A percentile compares a stretch with the other conserved stretches of the same genome.
Evolutionary conservation across 1,140 invertebrate genomes (phyloP).

Genomic region (Dufourea novaeangliae): DNA sequence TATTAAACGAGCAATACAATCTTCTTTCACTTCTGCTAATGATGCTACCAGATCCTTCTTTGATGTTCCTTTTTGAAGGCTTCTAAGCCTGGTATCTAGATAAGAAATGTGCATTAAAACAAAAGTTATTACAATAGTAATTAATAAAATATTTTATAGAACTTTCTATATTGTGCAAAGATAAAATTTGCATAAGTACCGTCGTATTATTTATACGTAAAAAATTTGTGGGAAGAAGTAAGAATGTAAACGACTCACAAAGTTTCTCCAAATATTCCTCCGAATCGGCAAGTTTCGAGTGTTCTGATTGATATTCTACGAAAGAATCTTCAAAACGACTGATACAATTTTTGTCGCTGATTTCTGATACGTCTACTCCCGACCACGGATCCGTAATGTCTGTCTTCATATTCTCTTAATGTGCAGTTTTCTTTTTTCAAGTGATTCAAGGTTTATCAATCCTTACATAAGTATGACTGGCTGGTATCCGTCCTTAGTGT

Average conservation of each 20-base stretch:
- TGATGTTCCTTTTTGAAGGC: conserved; percentile 74
- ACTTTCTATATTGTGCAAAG: too few species aligned
- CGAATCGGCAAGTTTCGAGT: conserved; percentile 70
- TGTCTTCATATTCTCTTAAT: conserved; percentile 69
- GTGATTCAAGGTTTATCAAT: too few species aligned
- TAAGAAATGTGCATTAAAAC: too few species aligned
- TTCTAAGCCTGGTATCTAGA: conserved; percentile 74
- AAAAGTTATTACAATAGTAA: not conserved
- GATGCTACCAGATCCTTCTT: conserved; percentile 79
- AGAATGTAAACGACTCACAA: conserved; percentile 63
- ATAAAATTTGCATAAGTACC: too few species aligned
- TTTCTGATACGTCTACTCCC: conserved; percentile 1
- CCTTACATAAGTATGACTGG: too few species aligned
- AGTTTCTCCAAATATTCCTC: conserved; percentile 74
- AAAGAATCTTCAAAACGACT: conserved; percentile 75
- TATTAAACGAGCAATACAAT: conserved; percentile 79
- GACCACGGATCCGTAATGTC: conserved; percentile 70
- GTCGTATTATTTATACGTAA: not conserved
- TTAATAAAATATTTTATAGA: too few species aligned
- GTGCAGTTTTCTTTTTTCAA: not conserved
- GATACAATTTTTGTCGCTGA: conserved; percentile 12
- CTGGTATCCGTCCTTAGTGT: too few species aligned
- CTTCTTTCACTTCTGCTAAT: conserved; percentile 76
- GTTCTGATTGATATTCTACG: conserved; percentile 52
- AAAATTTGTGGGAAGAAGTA: not conserved